These are phyloP conservation scores for Sebastes nivosus DNA, from an alignment of 2,797 vertebrate genomes.

Conservation along the genomic window DNA sequence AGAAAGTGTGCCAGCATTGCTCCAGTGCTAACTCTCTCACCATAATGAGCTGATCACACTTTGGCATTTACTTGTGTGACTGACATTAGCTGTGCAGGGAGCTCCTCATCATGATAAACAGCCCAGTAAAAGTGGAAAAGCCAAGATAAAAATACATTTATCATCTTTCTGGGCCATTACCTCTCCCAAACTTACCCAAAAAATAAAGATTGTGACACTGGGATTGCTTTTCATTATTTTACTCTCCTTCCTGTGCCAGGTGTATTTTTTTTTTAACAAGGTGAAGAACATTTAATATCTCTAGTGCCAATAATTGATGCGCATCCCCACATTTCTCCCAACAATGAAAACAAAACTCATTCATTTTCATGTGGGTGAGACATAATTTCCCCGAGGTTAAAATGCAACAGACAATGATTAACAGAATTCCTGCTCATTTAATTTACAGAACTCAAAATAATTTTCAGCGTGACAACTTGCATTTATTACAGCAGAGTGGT, in stretches of 20 bases:
- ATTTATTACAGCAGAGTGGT: constrained; percentile 21
- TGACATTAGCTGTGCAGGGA: constrained; percentile 53
- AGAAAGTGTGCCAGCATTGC: constrained; percentile 3
- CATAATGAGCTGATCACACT: constrained; percentile 62
- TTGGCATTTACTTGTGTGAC: constrained; percentile 49
- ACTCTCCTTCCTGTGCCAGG: constrained; percentile 7
- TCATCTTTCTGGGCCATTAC: constrained; percentile 56
- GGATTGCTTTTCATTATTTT: constrained; percentile 31
- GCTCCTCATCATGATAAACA: constrained; percentile 59
- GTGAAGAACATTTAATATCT: constrained; percentile 38
- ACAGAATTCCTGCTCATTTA: constrained; percentile 44
- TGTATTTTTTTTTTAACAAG: constrained; percentile 31
- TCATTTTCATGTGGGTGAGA: constrained; percentile 20
- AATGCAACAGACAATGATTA: constrained; percentile 49
- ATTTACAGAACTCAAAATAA: constrained; percentile 51
- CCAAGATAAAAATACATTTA: constrained; percentile 47
- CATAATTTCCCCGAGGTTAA: constrained; percentile 53
- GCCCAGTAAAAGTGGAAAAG: constrained; percentile 31
- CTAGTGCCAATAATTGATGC: constrained; percentile 31
- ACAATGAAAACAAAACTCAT: constrained; percentile 47
- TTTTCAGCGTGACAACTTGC: constrained; percentile 30
- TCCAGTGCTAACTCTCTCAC: constrained; percentile 10
- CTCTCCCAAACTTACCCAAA: constrained; percentile 24
- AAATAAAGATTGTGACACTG: constrained; percentile 42
- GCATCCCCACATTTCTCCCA: constrained; percentile 20